phyloP scores from a whole-genome alignment of 1,140 invertebrate genomes.

The Drosophila fuyamai region DNA sequence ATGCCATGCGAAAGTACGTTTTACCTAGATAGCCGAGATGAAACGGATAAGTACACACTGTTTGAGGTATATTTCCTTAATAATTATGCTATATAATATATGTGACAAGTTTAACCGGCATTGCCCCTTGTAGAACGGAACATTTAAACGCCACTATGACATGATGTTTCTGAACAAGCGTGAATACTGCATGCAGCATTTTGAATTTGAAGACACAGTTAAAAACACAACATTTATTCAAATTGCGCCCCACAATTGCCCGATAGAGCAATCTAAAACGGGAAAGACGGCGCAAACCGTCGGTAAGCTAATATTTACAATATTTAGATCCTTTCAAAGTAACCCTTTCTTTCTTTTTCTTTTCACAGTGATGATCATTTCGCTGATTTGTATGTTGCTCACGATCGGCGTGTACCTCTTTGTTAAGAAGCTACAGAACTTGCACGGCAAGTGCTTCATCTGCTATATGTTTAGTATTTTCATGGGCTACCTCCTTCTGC shows the following conservation, averaged over 20 bases:
- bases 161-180: constrained; percentile 13
- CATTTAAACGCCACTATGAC: constrained; percentile 22
- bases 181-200: constrained; percentile 67
- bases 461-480: constrained; percentile 88
- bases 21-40: constrained; percentile 26
- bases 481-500: constrained; percentile 87
- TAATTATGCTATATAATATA: too few species aligned
- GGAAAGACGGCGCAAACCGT: not conserved
- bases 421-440: constrained; percentile 88
- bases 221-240: not conserved
- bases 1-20: constrained; percentile 45
- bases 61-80: constrained; percentile 49
- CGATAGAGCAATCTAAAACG: not conserved
- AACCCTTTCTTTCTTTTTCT: not conserved
- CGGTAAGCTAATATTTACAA: constrained; percentile 7
- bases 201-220: not conserved
- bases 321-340: too few species aligned
- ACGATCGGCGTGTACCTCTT: constrained; percentile 90
- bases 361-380: constrained; percentile 87
- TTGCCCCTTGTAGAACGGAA: constrained; percentile 51
- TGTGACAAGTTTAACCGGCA: not conserved
- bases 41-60: constrained; percentile 48
- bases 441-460: constrained; percentile 90
- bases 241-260: constrained; percentile 50
- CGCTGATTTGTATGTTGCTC: constrained; percentile 88